Conservation (phyloP, 2,797 vertebrate species). For the Falco peregrinus region DNA sequence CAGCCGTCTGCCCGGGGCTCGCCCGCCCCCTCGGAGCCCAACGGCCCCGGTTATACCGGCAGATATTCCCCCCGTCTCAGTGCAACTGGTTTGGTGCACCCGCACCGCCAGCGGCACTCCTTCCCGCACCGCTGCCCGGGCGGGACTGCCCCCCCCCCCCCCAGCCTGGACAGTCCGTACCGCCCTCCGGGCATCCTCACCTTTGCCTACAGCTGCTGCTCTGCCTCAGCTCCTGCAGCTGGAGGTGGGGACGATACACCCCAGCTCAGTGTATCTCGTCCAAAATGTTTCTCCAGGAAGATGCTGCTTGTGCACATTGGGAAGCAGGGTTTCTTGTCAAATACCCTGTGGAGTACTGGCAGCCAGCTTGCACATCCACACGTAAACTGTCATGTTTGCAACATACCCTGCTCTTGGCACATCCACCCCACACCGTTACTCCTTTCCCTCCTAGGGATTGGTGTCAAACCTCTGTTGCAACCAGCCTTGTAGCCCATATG, state of each 20-base stretch:
- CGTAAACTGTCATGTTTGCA: background rate
- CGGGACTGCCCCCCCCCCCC: fast-evolving
- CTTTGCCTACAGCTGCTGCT: background rate
- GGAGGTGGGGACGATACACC: background rate
- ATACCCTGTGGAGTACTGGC: fast-evolving
- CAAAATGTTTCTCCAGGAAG: background rate
- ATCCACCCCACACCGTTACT: fast-evolving
- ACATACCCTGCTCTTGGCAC: background rate
- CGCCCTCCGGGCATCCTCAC: background rate
- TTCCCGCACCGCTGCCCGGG: fast-evolving
- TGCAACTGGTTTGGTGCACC: background rate
- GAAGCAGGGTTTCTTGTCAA: too few relatives aligned
- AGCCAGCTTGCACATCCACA: background rate
- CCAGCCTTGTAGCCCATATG: too few relatives aligned
- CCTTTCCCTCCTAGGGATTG: background rate
- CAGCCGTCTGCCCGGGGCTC: background rate
- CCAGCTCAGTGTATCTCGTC: background rate
- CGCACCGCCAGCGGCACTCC: background rate
- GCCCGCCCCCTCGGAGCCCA: background rate
- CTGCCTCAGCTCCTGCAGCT: background rate
- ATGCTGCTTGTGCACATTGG: fast-evolving
- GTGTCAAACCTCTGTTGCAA: background rate
- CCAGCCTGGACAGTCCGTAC: fast-evolving
- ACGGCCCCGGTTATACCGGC: background rate
- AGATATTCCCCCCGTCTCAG: background rate